Conservation (phyloP, 1,140 invertebrate genomes). For the Acromyrmex echinatior region DNA sequence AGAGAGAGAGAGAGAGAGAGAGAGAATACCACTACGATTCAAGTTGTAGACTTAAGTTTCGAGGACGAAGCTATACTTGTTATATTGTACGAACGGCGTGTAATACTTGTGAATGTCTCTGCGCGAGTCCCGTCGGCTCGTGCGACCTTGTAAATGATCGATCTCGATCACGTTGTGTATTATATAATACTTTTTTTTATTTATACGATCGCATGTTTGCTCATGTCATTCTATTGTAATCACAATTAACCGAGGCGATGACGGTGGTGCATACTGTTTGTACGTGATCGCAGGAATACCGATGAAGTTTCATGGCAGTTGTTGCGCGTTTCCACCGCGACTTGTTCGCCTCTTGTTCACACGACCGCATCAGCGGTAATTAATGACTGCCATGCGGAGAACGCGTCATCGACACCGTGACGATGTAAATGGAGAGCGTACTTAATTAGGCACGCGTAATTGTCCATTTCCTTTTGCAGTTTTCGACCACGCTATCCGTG, state of each 20-base stretch:
- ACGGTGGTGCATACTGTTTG: slow-evolving; percentile 1
- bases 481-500: background rate
- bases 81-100: slow-evolving; percentile 5
- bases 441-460: slow-evolving; percentile 38
- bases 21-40: slow-evolving; percentile 11
- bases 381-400: slow-evolving; percentile 5
- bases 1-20: background rate
- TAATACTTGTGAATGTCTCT: slow-evolving; percentile 19
- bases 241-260: slow-evolving; percentile 31
- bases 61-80: slow-evolving; percentile 18
- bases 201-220: slow-evolving; percentile 77
- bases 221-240: slow-evolving; percentile 73
- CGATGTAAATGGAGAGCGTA: background rate
- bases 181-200: slow-evolving; percentile 75
- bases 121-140: slow-evolving; percentile 39
- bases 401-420: slow-evolving; percentile 18
- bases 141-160: slow-evolving; percentile 63
- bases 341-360: slow-evolving; percentile 26
- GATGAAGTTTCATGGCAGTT: background rate
- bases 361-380: slow-evolving; percentile 33
- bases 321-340: background rate
- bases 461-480: slow-evolving; percentile 17
- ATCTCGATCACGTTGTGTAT: slow-evolving; percentile 71
- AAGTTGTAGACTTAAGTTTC: slow-evolving; percentile 43
- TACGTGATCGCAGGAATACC: slow-evolving; percentile 13